phyloP scores from a whole-genome alignment of 2,888 invertebrate species.

The Leucoma salicis region DNA sequence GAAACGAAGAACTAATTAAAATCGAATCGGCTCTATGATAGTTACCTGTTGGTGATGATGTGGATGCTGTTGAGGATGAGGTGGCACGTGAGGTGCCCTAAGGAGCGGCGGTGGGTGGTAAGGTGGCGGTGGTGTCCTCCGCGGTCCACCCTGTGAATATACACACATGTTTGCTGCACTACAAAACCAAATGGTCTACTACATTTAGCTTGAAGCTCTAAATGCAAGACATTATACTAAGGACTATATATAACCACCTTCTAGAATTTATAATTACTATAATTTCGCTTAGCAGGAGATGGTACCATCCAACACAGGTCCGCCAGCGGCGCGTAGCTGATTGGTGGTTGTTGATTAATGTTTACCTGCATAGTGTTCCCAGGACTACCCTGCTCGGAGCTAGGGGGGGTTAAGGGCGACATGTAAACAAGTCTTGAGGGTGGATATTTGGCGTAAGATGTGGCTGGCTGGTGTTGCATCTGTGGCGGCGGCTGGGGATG shows the following conservation, averaged over 20 bases:
- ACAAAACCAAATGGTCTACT: constrained; percentile 9
- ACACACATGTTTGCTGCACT: constrained; percentile 39
- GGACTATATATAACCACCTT: constrained; percentile 18
- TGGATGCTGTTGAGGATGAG: constrained; percentile 51
- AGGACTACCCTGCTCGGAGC: constrained; percentile 93
- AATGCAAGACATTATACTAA: not conserved
- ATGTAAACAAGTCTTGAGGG: constrained; percentile 85
- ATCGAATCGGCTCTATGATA: too few species aligned
- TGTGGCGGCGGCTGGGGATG: constrained; percentile 59
- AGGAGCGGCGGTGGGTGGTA: constrained; percentile 84
- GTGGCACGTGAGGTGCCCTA: constrained; percentile 55
- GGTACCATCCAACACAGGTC: constrained; percentile 59
- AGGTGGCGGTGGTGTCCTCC: constrained; percentile 89
- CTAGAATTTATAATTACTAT: constrained; percentile 38
- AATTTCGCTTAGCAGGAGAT: constrained; percentile 64
- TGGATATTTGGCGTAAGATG: constrained; percentile 71
- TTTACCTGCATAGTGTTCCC: constrained; percentile 85
- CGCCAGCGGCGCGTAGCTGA: constrained; percentile 57
- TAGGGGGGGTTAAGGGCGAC: constrained; percentile 93
- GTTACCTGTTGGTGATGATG: constrained; percentile 58
- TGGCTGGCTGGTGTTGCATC: constrained; percentile 57
- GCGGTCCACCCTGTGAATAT: constrained; percentile 79
- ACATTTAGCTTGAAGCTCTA: not conserved
- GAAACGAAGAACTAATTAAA: too few species aligned
- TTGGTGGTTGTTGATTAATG: constrained; percentile 2